Conservation (phyloP, 2,888 invertebrate species). For the Therioaphis trifolii region DNA sequence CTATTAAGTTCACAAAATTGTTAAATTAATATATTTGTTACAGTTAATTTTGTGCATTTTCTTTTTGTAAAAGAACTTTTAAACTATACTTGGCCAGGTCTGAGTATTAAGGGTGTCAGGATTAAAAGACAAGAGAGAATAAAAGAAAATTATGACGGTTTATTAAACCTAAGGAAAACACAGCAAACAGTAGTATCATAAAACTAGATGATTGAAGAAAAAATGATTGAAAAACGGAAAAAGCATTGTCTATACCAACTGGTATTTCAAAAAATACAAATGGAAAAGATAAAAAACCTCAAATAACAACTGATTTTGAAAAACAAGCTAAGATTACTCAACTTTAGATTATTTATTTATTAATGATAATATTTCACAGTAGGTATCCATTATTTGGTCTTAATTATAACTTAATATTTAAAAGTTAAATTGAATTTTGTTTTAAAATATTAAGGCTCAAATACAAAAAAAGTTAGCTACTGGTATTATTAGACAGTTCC, state of each 20-base stretch:
- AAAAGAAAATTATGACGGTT: constrained; percentile 36
- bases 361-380: background rate
- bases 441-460: constrained; percentile 73
- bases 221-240: constrained; percentile 91
- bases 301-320: constrained; percentile 70
- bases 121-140: too few species aligned
- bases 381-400: background rate
- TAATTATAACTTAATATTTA: background rate
- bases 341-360: constrained; percentile 73
- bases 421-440: constrained; percentile 27
- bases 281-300: constrained; percentile 56
- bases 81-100: constrained; percentile 85
- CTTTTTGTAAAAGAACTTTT: constrained; percentile 75
- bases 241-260: constrained; percentile 72
- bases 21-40: background rate
- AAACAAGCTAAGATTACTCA: constrained; percentile 92
- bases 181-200: constrained; percentile 68
- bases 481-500: constrained; percentile 71
- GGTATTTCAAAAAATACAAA: constrained; percentile 66
- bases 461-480: constrained; percentile 87
- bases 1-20: background rate
- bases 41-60: background rate
- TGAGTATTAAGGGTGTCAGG: constrained; percentile 72
- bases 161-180: constrained; percentile 53
- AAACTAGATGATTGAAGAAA: constrained; percentile 93